phyloP scores from a whole-genome alignment of 1,140 invertebrate genomes.

The Drosophila lini region DNA sequence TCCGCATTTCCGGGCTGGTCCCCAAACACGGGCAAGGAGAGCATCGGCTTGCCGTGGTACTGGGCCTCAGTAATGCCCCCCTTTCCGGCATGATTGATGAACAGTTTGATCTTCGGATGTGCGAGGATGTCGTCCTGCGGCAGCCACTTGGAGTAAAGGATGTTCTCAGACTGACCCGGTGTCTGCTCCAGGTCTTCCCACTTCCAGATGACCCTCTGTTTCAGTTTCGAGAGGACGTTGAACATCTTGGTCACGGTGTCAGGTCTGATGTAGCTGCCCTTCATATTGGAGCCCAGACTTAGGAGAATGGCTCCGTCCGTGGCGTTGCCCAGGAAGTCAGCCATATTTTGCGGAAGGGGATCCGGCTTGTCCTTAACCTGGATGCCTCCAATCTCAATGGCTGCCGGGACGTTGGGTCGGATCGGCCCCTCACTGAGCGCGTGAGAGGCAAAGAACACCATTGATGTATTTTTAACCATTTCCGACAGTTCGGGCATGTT shows the following conservation, averaged over 20 bases:
- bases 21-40: conserved; percentile 84
- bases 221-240: conserved; percentile 84
- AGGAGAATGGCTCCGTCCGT: conserved; percentile 85
- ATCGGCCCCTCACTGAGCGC: conserved; percentile 60
- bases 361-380: conserved; percentile 75
- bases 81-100: conserved; percentile 90
- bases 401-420: conserved; percentile 71
- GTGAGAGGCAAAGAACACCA: conserved; percentile 57
- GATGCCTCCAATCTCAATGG: conserved; percentile 83
- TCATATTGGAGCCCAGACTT: conserved; percentile 86
- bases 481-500: neutral
- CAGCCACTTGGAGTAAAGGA: conserved; percentile 86
- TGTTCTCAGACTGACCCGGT: conserved; percentile 85
- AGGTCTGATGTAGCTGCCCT: conserved; percentile 77
- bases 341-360: conserved; percentile 60
- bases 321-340: conserved; percentile 52
- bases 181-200: conserved; percentile 71
- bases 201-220: conserved; percentile 86
- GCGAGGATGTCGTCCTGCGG: conserved; percentile 86
- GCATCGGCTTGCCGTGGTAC: conserved; percentile 85
- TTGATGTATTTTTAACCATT: conserved; percentile 51
- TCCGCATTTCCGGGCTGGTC: conserved; percentile 73
- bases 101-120: conserved; percentile 87
- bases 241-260: conserved; percentile 84
- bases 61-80: conserved; percentile 85